Percentiles rank a stretch among this genome's conserved stretches.
Conservation (phyloP, 2,113 vertebrate species). For the Entelurus aequoreus region DNA sequence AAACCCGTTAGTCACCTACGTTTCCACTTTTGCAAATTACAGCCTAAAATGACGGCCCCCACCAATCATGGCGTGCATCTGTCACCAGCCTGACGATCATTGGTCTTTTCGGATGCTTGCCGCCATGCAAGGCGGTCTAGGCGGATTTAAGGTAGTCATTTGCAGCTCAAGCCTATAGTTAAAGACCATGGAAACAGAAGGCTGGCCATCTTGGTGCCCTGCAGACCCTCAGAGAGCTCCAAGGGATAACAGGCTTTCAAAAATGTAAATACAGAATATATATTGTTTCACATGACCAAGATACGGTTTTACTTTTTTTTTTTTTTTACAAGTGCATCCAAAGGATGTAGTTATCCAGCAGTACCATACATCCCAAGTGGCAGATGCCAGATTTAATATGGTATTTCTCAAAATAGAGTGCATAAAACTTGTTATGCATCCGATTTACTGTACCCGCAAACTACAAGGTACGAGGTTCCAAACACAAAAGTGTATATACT, state of each 20-base stretch:
- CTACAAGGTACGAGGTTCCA: constrained; percentile 20
- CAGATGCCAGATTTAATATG: constrained; percentile 31
- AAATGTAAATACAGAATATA: constrained; percentile 33
- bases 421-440: constrained; percentile 23
- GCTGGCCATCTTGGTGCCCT: constrained; percentile 40
- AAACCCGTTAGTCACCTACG: constrained; percentile 51
- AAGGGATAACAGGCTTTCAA: constrained; percentile 37
- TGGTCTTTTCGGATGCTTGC: constrained; percentile 29
- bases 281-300: constrained; percentile 17
- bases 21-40: constrained; percentile 62
- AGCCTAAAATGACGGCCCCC: constrained; percentile 46
- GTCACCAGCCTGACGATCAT: constrained; percentile 57
- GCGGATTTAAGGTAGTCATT: constrained; percentile 59
- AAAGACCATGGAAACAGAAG: constrained; percentile 53
- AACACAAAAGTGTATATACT: constrained; percentile 4
- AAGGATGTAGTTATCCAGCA: constrained; percentile 14
- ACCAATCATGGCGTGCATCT: constrained; percentile 55
- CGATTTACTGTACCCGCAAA: constrained; percentile 28
- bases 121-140: constrained; percentile 44
- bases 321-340: background rate
- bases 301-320: constrained; percentile 8
- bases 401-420: constrained; percentile 28
- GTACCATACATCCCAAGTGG: constrained; percentile 16
- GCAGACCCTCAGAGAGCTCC: constrained; percentile 28
- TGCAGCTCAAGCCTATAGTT: constrained; percentile 61